Base-by-base conservation (phyloP, 2,113 vertebrate species). In the Ahaetulla prasina region DNA sequence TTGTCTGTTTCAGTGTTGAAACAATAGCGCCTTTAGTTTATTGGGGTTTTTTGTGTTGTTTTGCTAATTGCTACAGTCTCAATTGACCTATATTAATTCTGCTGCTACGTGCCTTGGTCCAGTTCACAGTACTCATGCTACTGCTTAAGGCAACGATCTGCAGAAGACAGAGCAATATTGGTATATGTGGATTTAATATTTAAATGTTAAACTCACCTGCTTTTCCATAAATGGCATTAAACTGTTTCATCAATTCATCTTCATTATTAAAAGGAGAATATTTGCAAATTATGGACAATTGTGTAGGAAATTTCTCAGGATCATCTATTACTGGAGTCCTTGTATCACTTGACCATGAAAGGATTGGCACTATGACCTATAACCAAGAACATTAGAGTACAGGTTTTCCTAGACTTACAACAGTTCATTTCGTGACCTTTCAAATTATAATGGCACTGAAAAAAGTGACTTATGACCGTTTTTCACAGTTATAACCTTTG, bases 271-370 rank as follows among this genome's bases (percentile, higher is more conserved):
- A 98, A 88, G 98, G 97, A 0, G 98, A 98, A 91, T 98, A 98
- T 96, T 99, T 98, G 93, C 96, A 98, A 97, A 98, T 98, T 85
- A 98, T 95, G 85, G 98, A 97, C 0, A 98, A 96, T 94, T 99
- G 98, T 4, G 97, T 96, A 54, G 97, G 97, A 91, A 97, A 97
- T 50, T 98, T 98, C 91, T 98, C 97, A 35, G 96, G 96, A 90
- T 97, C 97, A 93, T 95, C 94, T 47, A 96, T 97, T 86, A 97
- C 14, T 23, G 96, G 96, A 88, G 98, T 94, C 96, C 96, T 98
- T 85, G 97, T 97, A 85, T 92, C 96, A 43, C 89, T 93, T 96
- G 98, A 97, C 96, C 97, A 98, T 8, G 98, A 98, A 89, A 98
- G 97, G 25, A 98, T 97, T 45, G 98, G 97, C 49, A 98, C 97